Percentiles rank a stretch among this genome's conserved stretches.
Evolutionary conservation across 2,113 vertebrate genomes (phyloP).

Genomic region (Sebastes fasciatus): DNA sequence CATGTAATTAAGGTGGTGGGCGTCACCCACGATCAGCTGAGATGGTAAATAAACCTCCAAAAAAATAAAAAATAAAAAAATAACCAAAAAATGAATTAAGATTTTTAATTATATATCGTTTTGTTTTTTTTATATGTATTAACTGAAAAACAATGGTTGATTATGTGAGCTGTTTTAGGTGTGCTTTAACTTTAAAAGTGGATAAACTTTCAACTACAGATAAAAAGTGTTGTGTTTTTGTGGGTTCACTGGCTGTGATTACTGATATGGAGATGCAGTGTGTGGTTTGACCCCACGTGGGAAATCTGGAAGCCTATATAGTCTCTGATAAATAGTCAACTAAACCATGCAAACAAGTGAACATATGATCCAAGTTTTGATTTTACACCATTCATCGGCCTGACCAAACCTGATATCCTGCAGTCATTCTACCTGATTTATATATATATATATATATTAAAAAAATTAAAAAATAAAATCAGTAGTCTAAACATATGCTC

Average conservation of each 20-base stretch:
- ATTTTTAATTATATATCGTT: not conserved
- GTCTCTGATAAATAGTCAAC: not conserved
- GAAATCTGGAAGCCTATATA: slow-evolving; percentile 10
- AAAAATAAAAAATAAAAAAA: not conserved
- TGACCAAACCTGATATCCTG: not conserved
- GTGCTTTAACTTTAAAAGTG: not conserved
- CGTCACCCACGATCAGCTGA: slow-evolving; percentile 28
- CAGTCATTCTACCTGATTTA: no score
- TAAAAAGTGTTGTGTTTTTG: slow-evolving; percentile 40
- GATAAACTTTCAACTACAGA: slow-evolving; percentile 10
- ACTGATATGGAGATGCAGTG: slow-evolving; percentile 53
- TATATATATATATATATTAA: no score
- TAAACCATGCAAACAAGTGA: not conserved
- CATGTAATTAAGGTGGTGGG: slow-evolving; percentile 61
- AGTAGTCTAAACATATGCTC: not conserved
- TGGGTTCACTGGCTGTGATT: slow-evolving; percentile 51
- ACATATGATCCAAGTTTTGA: not conserved
- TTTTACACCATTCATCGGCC: not conserved
- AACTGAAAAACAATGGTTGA: not conserved
- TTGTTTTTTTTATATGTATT: not conserved
- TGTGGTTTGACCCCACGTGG: slow-evolving; percentile 34
- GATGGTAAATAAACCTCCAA: slow-evolving; percentile 7
- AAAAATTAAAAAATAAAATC: no score
- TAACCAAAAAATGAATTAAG: not conserved
- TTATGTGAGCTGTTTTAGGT: not conserved